Evolutionary conservation across 2,888 invertebrate genomes (phyloP), one percentile per base, ranked within the genome.

Genomic region (Acholoe squamosa): DNA sequence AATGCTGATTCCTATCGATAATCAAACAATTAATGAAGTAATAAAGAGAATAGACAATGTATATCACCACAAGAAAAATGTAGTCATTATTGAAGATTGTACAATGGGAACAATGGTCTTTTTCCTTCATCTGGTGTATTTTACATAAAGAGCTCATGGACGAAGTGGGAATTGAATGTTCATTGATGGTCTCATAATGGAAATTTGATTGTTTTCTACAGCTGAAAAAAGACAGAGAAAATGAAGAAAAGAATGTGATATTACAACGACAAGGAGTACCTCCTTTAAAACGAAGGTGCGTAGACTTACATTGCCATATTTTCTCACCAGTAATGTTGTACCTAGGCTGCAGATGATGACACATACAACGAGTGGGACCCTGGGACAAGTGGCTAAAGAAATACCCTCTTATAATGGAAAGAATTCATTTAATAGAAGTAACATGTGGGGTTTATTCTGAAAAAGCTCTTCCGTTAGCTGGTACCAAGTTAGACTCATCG

Each of bases 211-310:
- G 5, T 14, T 5, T 76, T 76, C 0, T 7, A n/a, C 88, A 91
- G 91, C 76, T 91, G 52, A 91, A 86, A 89, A 91, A 90, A 67
- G 89, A 91, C 89, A 89, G 54, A 61, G 91, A 89, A 31, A 54
- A 80, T 28, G 28, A 89, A 31, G 43, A 89, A 25, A 89, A 91
- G 51, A 86, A 90, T 25, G 54, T 61, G 22, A 88, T 90, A 25
- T 56, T 77, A 43, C 71, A 31, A 71, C 77, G 77, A 43, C 34
- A n/a, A 0, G 89, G 56, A 86, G 76, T 43, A 22, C 86, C 91
- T 25, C 80, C 90, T 51, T 25, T 90, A 51, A 90, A 91, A 80
- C 54, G 86, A 84, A 92, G 90, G 90, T 90, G 90, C 22, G 89
- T 89, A 56, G 0, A 84, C 43, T 43, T 43, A 43, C 43, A 43